Evolutionary conservation across 2,888 invertebrate species (phyloP), one percentile per base, ranked within the genome.

Genomic region (Pogonocherus hispidulus): DNA sequence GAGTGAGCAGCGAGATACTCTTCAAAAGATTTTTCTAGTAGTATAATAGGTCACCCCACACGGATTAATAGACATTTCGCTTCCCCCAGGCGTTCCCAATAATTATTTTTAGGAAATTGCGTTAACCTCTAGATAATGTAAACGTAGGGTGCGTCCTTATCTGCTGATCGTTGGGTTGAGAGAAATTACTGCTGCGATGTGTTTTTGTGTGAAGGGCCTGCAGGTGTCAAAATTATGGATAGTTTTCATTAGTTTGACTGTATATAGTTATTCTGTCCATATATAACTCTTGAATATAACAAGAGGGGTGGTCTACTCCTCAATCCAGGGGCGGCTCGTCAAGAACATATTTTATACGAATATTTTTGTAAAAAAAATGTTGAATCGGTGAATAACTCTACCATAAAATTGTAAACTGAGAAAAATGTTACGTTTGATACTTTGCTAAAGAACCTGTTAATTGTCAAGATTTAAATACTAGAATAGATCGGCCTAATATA

Each of bases 61-160:
- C 14, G 44, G 35, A 57, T 57, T 57, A 57, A 44, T 57, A 57
- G 57, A 57, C 23, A 14, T 22, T 44, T 44, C 57, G 44, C 41
- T 57, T 23, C 57, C 57, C 56, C 52, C 18, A 20, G 37, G 18
- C 44, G 46, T 57, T 16, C 27, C 8, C 16, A 23, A 57, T 57
- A 22, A 57, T 57, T 57, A 57, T 57, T 44, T 46, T 57, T 57
- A 46, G 37, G 44, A 22, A 57, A 57, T 57, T 44, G 41, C 41
- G 37, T 19, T 55, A 55, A 46, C 44, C 46, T 57, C 46, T 22
- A 22, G 20, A 55, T 20, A 41, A 35, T 55, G 55, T n/a, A n/a
- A n/a, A n/a, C n/a, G n/a, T 19, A 14, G 55, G 55, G 20, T 37
- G 20, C 16, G 22, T 35, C 11, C 8, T 55, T 55, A 41, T 41